phyloP scores from a whole-genome alignment of 2,888 invertebrate genomes.

The Drosophila bunnanda region DNA sequence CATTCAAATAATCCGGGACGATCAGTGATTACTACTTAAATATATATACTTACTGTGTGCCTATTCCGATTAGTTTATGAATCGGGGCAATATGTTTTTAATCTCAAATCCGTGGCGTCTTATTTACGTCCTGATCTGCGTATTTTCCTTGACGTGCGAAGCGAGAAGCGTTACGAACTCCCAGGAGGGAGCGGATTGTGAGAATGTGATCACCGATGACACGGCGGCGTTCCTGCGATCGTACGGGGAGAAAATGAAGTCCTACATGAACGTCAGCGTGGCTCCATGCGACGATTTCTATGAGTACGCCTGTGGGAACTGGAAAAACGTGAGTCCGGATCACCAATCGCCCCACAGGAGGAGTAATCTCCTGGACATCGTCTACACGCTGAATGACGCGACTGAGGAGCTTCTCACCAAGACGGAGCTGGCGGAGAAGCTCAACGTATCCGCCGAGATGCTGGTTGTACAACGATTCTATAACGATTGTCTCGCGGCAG shows the following conservation, averaged over 20 bases:
- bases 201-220: constrained; percentile 51
- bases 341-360: constrained; percentile 66
- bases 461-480: constrained; percentile 73
- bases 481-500: constrained; percentile 70
- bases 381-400: constrained; percentile 61
- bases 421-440: constrained; percentile 42
- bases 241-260: constrained; percentile 75
- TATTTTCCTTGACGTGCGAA: constrained; percentile 16
- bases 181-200: constrained; percentile 4
- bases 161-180: constrained; percentile 31
- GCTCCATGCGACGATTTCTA: constrained; percentile 82
- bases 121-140: constrained; percentile 24
- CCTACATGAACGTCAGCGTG: constrained; percentile 79
- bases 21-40: constrained; percentile 50
- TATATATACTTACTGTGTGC: constrained; percentile 4
- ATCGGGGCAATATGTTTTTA: constrained; percentile 48
- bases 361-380: constrained; percentile 75
- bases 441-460: constrained; percentile 70
- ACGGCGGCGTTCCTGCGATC: constrained; percentile 52
- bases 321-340: constrained; percentile 68
- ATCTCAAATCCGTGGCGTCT: constrained; percentile 15
- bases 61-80: constrained; percentile 25
- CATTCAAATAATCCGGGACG: constrained; percentile 39
- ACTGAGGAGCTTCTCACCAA: constrained; percentile 60
- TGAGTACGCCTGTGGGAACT: constrained; percentile 82